A percentile compares a stretch with the other conserved stretches of the same genome.
These are phyloP conservation scores for Allolobophora icterica DNA, from an alignment of 2,888 invertebrate species.

Conservation along the genomic window DNA sequence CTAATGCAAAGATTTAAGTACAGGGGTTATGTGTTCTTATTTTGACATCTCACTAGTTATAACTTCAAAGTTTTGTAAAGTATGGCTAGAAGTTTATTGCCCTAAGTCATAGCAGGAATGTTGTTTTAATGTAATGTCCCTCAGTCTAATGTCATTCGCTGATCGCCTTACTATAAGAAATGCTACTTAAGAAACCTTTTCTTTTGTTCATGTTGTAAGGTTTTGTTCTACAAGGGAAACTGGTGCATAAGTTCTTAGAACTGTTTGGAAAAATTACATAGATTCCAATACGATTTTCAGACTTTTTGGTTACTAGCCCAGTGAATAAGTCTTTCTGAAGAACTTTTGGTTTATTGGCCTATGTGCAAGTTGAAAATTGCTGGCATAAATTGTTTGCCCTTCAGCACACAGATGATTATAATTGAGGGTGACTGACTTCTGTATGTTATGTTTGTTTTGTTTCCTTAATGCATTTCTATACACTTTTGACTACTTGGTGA, in stretches of 20 bases:
- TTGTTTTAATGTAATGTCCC: background rate
- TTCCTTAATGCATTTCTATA: background rate
- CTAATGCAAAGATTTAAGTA: too few species aligned
- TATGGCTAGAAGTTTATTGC: background rate
- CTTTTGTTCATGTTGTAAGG: background rate
- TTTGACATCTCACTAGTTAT: background rate
- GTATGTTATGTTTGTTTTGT: background rate
- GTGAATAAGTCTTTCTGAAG: too few species aligned
- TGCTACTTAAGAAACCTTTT: background rate
- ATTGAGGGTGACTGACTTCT: background rate
- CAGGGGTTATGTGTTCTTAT: too few species aligned
- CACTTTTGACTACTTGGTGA: background rate
- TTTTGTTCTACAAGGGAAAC: too few species aligned
- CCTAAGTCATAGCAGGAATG: background rate
- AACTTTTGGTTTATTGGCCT: background rate
- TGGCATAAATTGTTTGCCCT: background rate
- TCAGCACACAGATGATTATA: constrained; percentile 3
- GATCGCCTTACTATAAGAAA: background rate
- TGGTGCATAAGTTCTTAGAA: too few species aligned
- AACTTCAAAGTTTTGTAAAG: background rate
- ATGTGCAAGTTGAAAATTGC: background rate
- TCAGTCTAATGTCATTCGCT: background rate
- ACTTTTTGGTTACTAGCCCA: too few species aligned
- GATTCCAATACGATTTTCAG: too few species aligned
- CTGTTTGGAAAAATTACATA: too few species aligned